phyloP scores from a whole-genome alignment of 2,888 invertebrate species.

The Eupithecia dodoneata region DNA sequence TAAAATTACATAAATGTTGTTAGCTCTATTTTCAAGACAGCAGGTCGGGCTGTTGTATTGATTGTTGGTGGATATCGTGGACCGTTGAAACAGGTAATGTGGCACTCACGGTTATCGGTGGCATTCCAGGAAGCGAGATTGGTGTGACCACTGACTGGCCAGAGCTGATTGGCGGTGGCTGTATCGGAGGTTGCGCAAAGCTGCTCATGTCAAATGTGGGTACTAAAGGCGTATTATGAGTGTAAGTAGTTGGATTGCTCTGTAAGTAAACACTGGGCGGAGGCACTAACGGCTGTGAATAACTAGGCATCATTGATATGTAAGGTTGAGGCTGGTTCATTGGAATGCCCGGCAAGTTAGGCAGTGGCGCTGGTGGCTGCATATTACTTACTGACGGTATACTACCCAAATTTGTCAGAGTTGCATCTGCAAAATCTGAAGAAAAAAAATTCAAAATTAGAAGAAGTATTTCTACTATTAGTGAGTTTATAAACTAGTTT shows the following conservation, averaged over 20 bases:
- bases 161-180: constrained; percentile 65
- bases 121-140: constrained; percentile 90
- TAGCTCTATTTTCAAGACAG: constrained; percentile 68
- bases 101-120: constrained; percentile 90
- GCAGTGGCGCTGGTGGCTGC: constrained; percentile 81
- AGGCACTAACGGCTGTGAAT: constrained; percentile 63
- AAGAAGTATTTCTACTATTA: background rate
- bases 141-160: constrained; percentile 86
- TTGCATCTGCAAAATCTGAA: constrained; percentile 78
- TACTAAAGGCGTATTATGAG: constrained; percentile 60
- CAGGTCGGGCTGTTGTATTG: constrained; percentile 73
- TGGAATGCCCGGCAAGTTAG: constrained; percentile 79
- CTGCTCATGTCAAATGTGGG: constrained; percentile 78
- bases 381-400: constrained; percentile 79
- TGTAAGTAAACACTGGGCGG: constrained; percentile 45
- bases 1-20: constrained; percentile 28
- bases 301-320: constrained; percentile 80
- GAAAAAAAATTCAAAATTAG: constrained; percentile 31
- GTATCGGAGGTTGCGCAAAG: constrained; percentile 66
- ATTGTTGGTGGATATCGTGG: constrained; percentile 81
- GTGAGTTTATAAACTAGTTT: too few relatives aligned
- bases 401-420: constrained; percentile 78
- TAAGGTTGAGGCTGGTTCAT: constrained; percentile 83
- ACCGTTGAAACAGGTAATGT: constrained; percentile 86
- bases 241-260: constrained; percentile 28